A percentile compares a stretch with the other conserved stretches of the same genome.
These are phyloP conservation scores for Tryphoninae sp. DNA, from an alignment of 2,888 invertebrate genomes.

Conservation along the genomic window DNA sequence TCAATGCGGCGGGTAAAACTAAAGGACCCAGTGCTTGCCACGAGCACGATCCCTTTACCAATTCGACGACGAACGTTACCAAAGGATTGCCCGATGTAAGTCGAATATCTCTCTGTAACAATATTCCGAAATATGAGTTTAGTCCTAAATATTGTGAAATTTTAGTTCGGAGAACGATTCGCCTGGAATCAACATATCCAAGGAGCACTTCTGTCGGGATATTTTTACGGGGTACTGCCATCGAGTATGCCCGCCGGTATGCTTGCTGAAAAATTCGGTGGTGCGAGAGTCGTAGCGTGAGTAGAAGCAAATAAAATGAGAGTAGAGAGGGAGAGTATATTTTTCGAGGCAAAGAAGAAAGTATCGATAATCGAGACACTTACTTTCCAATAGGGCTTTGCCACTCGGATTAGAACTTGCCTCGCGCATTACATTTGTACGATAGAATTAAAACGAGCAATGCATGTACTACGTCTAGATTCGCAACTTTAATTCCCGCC, in stretches of 20 bases:
- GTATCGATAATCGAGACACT: not conserved
- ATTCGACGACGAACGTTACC: constrained; percentile 50
- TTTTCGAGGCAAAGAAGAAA: no score
- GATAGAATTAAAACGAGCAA: constrained; percentile 33
- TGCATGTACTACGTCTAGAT: constrained; percentile 68
- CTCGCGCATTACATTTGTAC: constrained; percentile 16
- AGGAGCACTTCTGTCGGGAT: constrained; percentile 74
- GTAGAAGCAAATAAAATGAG: constrained; percentile 58
- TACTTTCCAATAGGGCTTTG: not conserved
- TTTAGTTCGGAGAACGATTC: constrained; percentile 76
- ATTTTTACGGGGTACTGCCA: constrained; percentile 77
- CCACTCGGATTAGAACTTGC: constrained; percentile 11
- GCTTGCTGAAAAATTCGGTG: constrained; percentile 79
- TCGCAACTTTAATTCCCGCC: constrained; percentile 79
- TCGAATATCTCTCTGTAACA: constrained; percentile 16
- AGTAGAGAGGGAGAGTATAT: no score
- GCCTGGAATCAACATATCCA: constrained; percentile 77
- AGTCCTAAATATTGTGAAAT: constrained; percentile 4
- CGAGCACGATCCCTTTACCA: constrained; percentile 10
- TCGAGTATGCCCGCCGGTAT: constrained; percentile 77
- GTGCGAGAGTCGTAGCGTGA: constrained; percentile 79
- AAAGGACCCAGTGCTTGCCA: constrained; percentile 64
- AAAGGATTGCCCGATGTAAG: constrained; percentile 69
- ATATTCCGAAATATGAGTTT: constrained; percentile 67
- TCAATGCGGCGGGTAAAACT: constrained; percentile 67